These are phyloP conservation scores for Myripristis jacobus DNA, from an alignment of 2,797 vertebrate genomes.

Conservation along the genomic window DNA sequence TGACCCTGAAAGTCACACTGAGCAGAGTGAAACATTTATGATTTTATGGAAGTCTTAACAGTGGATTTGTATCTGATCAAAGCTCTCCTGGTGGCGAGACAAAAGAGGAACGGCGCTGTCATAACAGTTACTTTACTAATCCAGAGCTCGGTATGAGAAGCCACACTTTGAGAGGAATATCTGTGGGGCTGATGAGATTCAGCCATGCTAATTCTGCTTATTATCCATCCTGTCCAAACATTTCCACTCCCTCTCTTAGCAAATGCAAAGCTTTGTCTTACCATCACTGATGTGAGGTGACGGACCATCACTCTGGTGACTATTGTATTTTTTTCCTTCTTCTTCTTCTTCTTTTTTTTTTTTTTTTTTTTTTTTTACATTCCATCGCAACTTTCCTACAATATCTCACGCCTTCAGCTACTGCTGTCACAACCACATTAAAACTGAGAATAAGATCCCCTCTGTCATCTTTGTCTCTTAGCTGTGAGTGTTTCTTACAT, in stretches of 20 bases:
- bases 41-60: slow-evolving; percentile 41
- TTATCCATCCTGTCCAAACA: not conserved
- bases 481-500: slow-evolving; percentile 61
- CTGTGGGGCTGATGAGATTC: slow-evolving; percentile 51
- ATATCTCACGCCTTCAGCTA: slow-evolving; percentile 26
- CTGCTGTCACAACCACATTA: slow-evolving; percentile 32
- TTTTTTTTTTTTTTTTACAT: no score
- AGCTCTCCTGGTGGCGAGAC: slow-evolving; percentile 46
- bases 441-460: slow-evolving; percentile 37
- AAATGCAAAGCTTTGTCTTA: not conserved
- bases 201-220: slow-evolving; percentile 12
- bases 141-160: not conserved
- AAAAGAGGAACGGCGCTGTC: slow-evolving; percentile 48
- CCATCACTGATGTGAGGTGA: not conserved
- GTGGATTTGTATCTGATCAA: slow-evolving; percentile 45
- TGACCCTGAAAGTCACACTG: slow-evolving; percentile 60
- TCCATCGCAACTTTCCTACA: slow-evolving; percentile 18
- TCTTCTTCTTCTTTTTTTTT: no score
- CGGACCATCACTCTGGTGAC: no score
- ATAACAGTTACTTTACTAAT: slow-evolving; percentile 42
- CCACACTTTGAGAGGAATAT: slow-evolving; percentile 31
- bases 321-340: no score
- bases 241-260: not conserved
- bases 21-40: slow-evolving; percentile 49
- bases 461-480: slow-evolving; percentile 26